These are phyloP conservation scores for Vanessa tameamea DNA, from an alignment of 1,140 invertebrate genomes.

Conservation along the genomic window DNA sequence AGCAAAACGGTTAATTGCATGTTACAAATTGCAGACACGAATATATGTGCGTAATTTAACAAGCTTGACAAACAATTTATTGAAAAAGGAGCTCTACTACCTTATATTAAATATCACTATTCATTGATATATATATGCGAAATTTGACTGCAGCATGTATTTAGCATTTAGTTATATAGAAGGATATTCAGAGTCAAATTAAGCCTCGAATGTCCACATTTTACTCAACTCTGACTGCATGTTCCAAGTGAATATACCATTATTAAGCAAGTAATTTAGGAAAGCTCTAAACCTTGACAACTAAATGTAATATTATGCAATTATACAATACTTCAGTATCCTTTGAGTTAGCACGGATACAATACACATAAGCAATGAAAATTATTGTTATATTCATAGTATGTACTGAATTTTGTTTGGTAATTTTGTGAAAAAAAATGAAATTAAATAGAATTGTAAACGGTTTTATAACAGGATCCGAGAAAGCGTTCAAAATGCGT, in stretches of 20 bases:
- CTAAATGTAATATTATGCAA: slow-evolving; percentile 8
- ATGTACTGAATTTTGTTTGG: too few relatives aligned
- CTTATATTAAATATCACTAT: background rate
- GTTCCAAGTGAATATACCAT: slow-evolving; percentile 48
- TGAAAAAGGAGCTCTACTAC: slow-evolving; percentile 5
- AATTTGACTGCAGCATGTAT: slow-evolving; percentile 19
- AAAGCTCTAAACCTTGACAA: slow-evolving; percentile 35
- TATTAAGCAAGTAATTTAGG: slow-evolving; percentile 49
- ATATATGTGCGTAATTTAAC: slow-evolving; percentile 22
- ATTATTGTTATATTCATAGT: background rate
- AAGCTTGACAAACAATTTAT: slow-evolving; percentile 8
- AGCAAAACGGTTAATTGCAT: slow-evolving; percentile 20
- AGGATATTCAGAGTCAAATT: slow-evolving; percentile 37
- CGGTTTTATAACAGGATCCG: too few relatives aligned
- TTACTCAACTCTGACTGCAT: slow-evolving; percentile 53
- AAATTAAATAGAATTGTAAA: too few relatives aligned
- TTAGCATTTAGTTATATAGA: slow-evolving; percentile 22
- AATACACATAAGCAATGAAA: background rate
- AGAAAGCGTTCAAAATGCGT: too few relatives aligned
- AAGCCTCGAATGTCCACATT: slow-evolving; percentile 48
- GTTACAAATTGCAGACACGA: slow-evolving; percentile 25
- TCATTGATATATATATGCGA: background rate
- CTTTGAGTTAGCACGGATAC: background rate
- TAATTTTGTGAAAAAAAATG: too few relatives aligned
- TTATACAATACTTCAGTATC: background rate